A percentile compares a stretch with the other conserved stretches of the same genome.
These are phyloP conservation scores for Mustela nigripes DNA, from an alignment of 2,113 vertebrate genomes.

Conservation along the genomic window DNA sequence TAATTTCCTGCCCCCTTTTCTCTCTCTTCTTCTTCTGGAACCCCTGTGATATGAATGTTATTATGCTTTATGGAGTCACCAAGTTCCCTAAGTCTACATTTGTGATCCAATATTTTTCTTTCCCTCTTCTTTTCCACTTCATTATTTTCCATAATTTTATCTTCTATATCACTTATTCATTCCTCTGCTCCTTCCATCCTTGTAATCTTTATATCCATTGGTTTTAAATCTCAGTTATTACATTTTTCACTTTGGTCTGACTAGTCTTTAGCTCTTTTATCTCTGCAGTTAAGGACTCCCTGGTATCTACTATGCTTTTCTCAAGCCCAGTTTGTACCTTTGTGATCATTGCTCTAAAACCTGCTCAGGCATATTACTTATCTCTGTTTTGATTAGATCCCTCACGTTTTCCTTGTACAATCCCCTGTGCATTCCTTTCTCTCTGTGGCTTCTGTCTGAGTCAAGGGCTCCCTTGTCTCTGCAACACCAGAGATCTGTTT, in stretches of 20 bases:
- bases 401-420: neutral
- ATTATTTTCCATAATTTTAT: neutral
- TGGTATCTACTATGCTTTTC: neutral
- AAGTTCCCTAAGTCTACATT: neutral
- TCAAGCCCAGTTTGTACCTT: neutral
- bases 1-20: neutral
- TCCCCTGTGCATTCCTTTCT: neutral
- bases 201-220: neutral
- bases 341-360: neutral
- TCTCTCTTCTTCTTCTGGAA: neutral
- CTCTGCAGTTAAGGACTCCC: neutral
- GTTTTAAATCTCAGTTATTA: neutral
- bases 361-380: neutral
- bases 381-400: neutral
- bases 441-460: neutral
- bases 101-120: neutral
- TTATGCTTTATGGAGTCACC: neutral
- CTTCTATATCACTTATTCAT: neutral
- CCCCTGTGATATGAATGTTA: neutral
- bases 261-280: neutral
- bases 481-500: neutral
- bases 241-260: neutral
- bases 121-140: neutral
- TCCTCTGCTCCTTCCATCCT: neutral
- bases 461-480: neutral